Evolutionary conservation across 2,888 invertebrate genomes (phyloP), one percentile per base, ranked within the genome.

Genomic region (Scrobipalpa costella): DNA sequence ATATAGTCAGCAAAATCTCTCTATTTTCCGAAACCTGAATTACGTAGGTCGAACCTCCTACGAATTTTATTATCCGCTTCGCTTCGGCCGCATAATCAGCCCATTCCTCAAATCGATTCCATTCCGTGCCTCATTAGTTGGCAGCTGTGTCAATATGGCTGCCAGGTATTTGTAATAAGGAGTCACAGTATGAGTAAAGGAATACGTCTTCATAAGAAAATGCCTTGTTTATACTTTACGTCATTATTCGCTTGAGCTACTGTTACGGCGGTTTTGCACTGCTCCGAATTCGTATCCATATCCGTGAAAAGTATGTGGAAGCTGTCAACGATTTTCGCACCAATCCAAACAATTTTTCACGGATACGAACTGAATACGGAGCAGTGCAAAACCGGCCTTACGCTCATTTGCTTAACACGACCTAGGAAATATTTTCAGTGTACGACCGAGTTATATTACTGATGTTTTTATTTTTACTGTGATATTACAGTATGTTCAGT

Each of bases 71-170:
- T 44, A 44, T 44, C 44, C 44, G 44, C 44, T 15, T 44, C 44
- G 44, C 44, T 44, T 44, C n/a, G 15, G 44, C 44, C n/a, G 44
- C 44, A 44, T 44, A 44, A 44, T 44, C 44, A 44, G 44, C n/a
- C 44, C 44, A 44, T 44, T 44, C 44, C 44, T 44, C 44, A 44
- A 44, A 19, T 49, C 19, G 49, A 19, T 49, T 17, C 49, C 49
- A 19, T 49, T 49, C 19, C 49, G 19, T 49, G 19, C 49, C 17
- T 49, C 49, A 19, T 49, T 49, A 49, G 19, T 7, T 49, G 19
- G 19, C 49, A 49, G 49, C 49, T 49, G 49, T 49, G 49, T 49
- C 49, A 49, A 49, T 49, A 49, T 49, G 49, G 49, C 19, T 9
- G 19, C 5, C 19, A 49, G 49, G 49, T 49, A 44, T 44, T 44